A percentile compares a stretch with the other conserved stretches of the same genome.
These are phyloP conservation scores for Folsomia candida DNA, from an alignment of 2,888 invertebrate species.

Conservation along the genomic window DNA sequence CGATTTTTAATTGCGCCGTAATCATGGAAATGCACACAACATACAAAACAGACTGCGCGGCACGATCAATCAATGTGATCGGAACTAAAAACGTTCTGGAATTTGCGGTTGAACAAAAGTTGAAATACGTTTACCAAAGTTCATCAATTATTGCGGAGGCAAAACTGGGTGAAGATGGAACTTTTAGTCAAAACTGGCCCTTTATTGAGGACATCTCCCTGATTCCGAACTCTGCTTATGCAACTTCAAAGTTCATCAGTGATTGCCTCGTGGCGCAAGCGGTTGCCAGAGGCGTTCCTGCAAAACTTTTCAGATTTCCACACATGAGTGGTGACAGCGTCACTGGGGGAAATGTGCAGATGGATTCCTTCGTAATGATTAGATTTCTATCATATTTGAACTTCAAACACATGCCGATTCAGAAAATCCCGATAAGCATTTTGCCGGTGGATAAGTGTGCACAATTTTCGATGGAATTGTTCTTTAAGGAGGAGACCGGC, in stretches of 20 bases:
- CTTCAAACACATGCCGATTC: not conserved
- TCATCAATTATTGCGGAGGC: constrained; percentile 23
- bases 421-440: not conserved
- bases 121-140: too few species aligned
- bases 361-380: not conserved
- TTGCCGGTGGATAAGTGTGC: too few species aligned
- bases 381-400: constrained; percentile 7
- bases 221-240: constrained; percentile 5
- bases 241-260: too few species aligned
- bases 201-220: not conserved
- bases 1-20: not conserved
- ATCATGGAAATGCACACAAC: not conserved
- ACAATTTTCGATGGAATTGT: too few species aligned
- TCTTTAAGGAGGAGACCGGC: too few species aligned
- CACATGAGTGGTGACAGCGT: constrained; percentile 6
- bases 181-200: constrained; percentile 16
- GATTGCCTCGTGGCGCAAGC: too few species aligned
- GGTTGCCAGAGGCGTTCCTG: constrained; percentile 16
- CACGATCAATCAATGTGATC: not conserved
- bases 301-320: too few species aligned
- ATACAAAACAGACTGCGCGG: not conserved
- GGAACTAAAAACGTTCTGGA: not conserved
- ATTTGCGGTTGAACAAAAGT: not conserved
- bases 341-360: not conserved
- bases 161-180: constrained; percentile 19